phyloP scores from a whole-genome alignment of 2,797 vertebrate species.

The Tolypeutes matacus region DNA sequence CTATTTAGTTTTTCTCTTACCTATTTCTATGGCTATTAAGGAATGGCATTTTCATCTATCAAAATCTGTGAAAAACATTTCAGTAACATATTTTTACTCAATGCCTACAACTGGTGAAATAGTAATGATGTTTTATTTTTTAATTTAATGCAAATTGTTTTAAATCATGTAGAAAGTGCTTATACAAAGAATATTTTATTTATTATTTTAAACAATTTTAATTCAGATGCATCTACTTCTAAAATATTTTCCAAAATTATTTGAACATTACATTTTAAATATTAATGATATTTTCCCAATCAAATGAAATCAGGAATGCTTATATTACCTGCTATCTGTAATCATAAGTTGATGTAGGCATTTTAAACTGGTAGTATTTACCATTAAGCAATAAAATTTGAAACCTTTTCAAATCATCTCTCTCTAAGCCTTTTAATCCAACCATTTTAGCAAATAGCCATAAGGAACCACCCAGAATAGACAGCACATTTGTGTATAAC shows the following conservation, averaged over 20 bases:
- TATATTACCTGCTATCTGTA: neutral
- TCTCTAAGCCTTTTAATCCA: neutral
- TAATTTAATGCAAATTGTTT: neutral
- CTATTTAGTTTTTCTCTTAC: slow-evolving; percentile 50
- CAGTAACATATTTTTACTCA: slow-evolving; percentile 58
- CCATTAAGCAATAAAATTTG: neutral
- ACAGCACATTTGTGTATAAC: neutral
- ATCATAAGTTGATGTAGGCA: neutral
- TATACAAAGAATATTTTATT: neutral
- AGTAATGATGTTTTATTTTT: slow-evolving; percentile 52
- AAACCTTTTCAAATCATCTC: neutral
- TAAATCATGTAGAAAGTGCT: neutral
- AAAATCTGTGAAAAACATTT: slow-evolving; percentile 59
- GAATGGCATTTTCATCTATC: slow-evolving; percentile 7
- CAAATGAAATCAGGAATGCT: neutral
- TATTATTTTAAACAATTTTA: neutral
- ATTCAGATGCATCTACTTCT: neutral
- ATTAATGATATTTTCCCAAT: neutral
- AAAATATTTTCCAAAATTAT: slow-evolving; percentile 29
- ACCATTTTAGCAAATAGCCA: neutral
- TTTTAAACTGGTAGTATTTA: slow-evolving; percentile 4
- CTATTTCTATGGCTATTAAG: neutral
- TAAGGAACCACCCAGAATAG: neutral
- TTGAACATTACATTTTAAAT: neutral
- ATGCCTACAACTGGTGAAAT: neutral